Evolutionary conservation across 2,113 vertebrate species (phyloP).

Genomic region (Dasyurus viverrinus): DNA sequence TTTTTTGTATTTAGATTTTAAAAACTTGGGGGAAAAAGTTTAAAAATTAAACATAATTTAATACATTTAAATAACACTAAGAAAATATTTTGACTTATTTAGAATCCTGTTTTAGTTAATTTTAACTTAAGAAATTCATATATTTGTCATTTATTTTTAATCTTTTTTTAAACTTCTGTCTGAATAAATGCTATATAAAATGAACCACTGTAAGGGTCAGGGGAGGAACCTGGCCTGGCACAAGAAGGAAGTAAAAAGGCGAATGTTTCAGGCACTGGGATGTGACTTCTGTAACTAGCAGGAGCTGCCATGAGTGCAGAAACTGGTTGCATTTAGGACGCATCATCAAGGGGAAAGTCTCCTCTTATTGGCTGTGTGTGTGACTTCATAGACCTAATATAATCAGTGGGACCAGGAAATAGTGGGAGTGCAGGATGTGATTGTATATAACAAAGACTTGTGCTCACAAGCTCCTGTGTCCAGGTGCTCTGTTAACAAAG

Average conservation of each 20-base stretch:
- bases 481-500: too few relatives aligned
- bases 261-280: not conserved
- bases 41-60: slow-evolving; percentile 58
- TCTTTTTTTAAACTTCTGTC: slow-evolving; percentile 48
- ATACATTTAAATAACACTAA: slow-evolving; percentile 62
- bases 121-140: slow-evolving; percentile 74
- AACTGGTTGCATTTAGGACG: too few relatives aligned
- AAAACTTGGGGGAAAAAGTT: slow-evolving; percentile 52
- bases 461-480: too few relatives aligned
- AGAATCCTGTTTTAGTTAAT: slow-evolving; percentile 34
- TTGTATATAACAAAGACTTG: too few relatives aligned
- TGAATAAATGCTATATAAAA: slow-evolving; percentile 66
- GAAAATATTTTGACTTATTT: slow-evolving; percentile 76
- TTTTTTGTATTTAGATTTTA: slow-evolving; percentile 63
- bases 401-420: too few relatives aligned
- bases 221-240: too few relatives aligned
- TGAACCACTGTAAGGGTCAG: not conserved
- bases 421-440: too few relatives aligned
- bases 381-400: too few relatives aligned
- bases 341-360: too few relatives aligned
- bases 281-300: too few relatives aligned
- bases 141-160: slow-evolving; percentile 77
- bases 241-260: not conserved
- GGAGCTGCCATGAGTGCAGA: too few relatives aligned
- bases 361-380: too few relatives aligned